These are phyloP conservation scores for Myxocyprinus asiaticus DNA, from an alignment of 2,113 vertebrate genomes.

Conservation along the genomic window DNA sequence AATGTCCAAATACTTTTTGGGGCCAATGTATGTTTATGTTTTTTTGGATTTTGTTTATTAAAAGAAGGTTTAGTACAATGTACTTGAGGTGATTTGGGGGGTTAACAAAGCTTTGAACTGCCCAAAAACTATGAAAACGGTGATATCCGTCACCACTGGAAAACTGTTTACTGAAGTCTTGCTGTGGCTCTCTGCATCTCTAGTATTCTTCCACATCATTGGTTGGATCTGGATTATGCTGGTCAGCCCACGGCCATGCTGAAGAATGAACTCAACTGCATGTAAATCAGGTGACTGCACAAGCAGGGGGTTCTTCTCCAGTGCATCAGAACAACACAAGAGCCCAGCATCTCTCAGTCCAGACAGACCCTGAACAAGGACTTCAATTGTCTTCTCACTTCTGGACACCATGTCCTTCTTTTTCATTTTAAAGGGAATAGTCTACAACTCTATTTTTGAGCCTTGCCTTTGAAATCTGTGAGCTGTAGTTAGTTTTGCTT, in stretches of 20 bases:
- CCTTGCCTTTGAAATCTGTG: neutral
- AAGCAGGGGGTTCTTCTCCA: slow-evolving; percentile 68
- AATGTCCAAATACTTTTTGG: no score
- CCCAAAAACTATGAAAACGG: no score
- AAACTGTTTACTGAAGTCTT: neutral
- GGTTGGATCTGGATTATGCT: slow-evolving; percentile 53
- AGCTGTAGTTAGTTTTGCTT: neutral
- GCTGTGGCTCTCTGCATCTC: neutral
- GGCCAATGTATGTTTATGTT: no score
- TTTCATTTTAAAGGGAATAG: neutral
- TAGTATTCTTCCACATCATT: slow-evolving; percentile 47
- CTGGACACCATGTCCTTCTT: neutral
- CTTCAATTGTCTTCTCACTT: slow-evolving; percentile 51
- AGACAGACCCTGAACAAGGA: slow-evolving; percentile 61
- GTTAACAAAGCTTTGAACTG: no score
- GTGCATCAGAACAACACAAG: slow-evolving; percentile 25
- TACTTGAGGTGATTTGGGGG: no score
- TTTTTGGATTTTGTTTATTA: no score
- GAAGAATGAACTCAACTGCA: slow-evolving; percentile 71
- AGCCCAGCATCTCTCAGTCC: slow-evolving; percentile 15
- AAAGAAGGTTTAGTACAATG: no score
- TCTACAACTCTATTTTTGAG: neutral
- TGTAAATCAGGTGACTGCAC: slow-evolving; percentile 82
- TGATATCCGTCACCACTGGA: no score
- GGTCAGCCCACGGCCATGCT: slow-evolving; percentile 72